Evolutionary conservation across 2,797 vertebrate genomes (phyloP), one percentile per base, ranked within the genome.

Genomic region (Spinus pinus): DNA sequence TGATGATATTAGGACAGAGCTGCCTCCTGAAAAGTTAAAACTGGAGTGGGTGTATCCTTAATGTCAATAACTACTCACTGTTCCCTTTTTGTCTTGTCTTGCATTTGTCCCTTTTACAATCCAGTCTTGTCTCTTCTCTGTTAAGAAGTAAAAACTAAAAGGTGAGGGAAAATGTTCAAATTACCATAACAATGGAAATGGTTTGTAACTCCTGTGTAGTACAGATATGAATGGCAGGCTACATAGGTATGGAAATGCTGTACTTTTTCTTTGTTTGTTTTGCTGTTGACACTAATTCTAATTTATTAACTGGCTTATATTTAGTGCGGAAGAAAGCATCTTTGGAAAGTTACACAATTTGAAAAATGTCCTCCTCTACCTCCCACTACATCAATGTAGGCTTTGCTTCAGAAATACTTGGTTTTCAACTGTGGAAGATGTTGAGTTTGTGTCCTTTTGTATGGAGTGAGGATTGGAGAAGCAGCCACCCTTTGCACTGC

Each of bases 21-120:
- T 99, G 96, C 99, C 99, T 50, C 75, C 99, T 41, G 99, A 99
- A 96, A 98, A 99, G 97, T 98, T 99, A 93, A 99, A 99, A 98
- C 98, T 99, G 98, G 99, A 99, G 96, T 99, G 99, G 99, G 98
- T 98, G 99, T 99, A 99, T 99, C 99, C 99, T 99, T 98, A 86
- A 88, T 72, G 80, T 41, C 66, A 93, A 14, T 31, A 83, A 71
- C 27, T 88, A 24, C 27, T 88, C n/a, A 8, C 9, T 27, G 23
- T 58, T 83, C 23, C 25, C 10, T 65, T 83, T 77, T 81, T 39
- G n/a, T 66, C 24, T 71, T 81, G 13, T 44, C 46, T 70, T 69
- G 12, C 3, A 13, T 70, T 71, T 62, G 57, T 14, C 3, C 1
- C 2, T 15, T 64, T 83, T 42, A 33, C 14, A 61, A 62, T 57